Conservation (phyloP, 2,113 vertebrate genomes). For the Stigmatopora argus region DNA sequence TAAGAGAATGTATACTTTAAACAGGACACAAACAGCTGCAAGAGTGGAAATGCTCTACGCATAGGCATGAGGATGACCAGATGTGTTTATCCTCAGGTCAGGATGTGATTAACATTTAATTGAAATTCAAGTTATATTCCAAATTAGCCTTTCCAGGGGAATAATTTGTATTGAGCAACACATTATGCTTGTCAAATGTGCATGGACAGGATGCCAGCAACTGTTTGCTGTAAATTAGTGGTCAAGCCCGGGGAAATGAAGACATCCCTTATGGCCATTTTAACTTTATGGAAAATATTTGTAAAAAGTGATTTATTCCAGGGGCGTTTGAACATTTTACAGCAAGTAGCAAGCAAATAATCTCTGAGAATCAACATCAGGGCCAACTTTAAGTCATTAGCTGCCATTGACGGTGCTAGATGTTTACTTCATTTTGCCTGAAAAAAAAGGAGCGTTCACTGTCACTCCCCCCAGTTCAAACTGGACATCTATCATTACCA, state of each 20-base stretch:
- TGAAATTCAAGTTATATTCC: conserved; percentile 11
- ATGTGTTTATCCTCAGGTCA: conserved; percentile 30
- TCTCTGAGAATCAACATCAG: too few species aligned
- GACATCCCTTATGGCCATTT: conserved; percentile 7
- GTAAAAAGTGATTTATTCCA: background rate
- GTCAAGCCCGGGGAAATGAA: conserved; percentile 3
- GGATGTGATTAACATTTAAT: conserved; percentile 33
- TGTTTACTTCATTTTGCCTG: too few species aligned
- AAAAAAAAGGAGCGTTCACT: too few species aligned
- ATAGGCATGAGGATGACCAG: background rate
- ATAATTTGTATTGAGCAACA: conserved; percentile 5
- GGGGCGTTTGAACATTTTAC: too few species aligned
- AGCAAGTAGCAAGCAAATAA: too few species aligned
- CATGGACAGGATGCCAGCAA: conserved; percentile 4
- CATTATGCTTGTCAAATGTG: conserved; percentile 31
- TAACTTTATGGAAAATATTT: background rate
- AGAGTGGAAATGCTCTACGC: background rate
- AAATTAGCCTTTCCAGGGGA: conserved; percentile 11
- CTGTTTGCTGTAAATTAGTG: conserved; percentile 19
- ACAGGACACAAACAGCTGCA: conserved; percentile 9
- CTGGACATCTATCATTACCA: too few species aligned
- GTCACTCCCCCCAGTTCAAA: too few species aligned
- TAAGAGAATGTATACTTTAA: background rate
- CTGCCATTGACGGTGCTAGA: too few species aligned
- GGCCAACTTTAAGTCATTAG: too few species aligned